A percentile compares a stretch with the other conserved stretches of the same genome.
These are phyloP conservation scores for Allacma fusca DNA, from an alignment of 2,888 invertebrate genomes.

Conservation along the genomic window DNA sequence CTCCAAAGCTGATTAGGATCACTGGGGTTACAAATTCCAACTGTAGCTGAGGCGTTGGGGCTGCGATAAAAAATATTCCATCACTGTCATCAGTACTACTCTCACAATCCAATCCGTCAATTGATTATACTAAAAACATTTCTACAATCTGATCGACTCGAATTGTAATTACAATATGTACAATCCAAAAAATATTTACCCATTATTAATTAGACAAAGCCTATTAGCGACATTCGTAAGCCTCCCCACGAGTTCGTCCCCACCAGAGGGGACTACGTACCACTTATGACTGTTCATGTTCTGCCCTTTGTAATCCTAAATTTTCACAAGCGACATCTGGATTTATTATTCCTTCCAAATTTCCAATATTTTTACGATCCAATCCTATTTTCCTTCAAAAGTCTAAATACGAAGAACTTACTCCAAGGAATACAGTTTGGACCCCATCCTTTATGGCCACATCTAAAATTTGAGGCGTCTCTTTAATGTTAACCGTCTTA, in stretches of 20 bases:
- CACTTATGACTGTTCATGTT: conserved; percentile 18
- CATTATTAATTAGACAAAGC: neutral
- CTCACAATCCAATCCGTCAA: neutral
- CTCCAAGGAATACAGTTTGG: neutral
- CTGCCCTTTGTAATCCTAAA: conserved; percentile 24
- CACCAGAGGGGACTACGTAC: conserved; percentile 19
- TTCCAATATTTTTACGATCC: no score
- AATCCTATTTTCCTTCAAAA: neutral
- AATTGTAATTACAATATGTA: neutral
- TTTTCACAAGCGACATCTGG: no score
- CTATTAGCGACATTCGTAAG: neutral
- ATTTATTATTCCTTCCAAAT: no score
- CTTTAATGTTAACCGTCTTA: conserved; percentile 29
- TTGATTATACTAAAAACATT: no score
- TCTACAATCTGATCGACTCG: no score
- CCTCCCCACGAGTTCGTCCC: neutral
- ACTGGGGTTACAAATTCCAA: conserved; percentile 4
- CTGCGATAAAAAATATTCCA: no score
- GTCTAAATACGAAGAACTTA: neutral
- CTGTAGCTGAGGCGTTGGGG: neutral
- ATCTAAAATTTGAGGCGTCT: neutral
- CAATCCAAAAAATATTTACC: neutral
- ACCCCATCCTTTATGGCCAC: conserved; percentile 15
- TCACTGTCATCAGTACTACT: neutral
- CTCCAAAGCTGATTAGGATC: conserved; percentile 17